Base-by-base conservation (phyloP, 1,140 invertebrate species). In the Helicoverpa armigera region DNA sequence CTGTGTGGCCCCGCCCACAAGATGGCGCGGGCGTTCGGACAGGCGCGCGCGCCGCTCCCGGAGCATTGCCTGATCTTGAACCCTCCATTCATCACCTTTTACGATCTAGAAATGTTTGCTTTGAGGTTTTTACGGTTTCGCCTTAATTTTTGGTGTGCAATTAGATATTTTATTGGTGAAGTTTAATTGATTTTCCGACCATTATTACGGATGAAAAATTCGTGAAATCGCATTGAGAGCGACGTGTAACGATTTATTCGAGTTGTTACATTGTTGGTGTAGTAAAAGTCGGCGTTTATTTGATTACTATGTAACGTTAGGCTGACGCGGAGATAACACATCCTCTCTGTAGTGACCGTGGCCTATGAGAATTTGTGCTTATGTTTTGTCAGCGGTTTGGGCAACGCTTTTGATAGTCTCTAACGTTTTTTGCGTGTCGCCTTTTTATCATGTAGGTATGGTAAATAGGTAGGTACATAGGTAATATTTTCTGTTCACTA, bases 11-110 rank as follows among this genome's bases (percentile, higher is more conserved):
- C 91, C 93, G 91, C 93, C 93, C 81, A 90, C 91, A 94, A 94
- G 65, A 94, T 94, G 93, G 93, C 93, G 92, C 83, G 78, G 67
- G 53, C 65, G 31, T 11, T 31, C 53, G 80, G 58, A 76, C 56
- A 63, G 78, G 87, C 88, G 88, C 85, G 81, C 73, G 86, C 88
- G 87, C 87, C 79, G 81, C 78, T 79, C 58, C 82, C 87, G 86
- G 83, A 83, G 78, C 87, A 81, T 83, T 87, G 89, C 83, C 86
- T 92, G 91, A 90, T 92, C 91, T 91, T 93, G 90, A 92, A 94
- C 89, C 87, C 87, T 93, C 90, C 91, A 94, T 94, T 92, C 91
- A 94, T 92, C 91, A 92, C 88, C 83, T 86, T 94, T 94, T 93
- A 93, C 91, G 91, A 93, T 83, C 86, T 86, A 86, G 85, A 74